Conservation (phyloP, 2,113 vertebrate genomes). For the Oreochromis spilurus region DNA sequence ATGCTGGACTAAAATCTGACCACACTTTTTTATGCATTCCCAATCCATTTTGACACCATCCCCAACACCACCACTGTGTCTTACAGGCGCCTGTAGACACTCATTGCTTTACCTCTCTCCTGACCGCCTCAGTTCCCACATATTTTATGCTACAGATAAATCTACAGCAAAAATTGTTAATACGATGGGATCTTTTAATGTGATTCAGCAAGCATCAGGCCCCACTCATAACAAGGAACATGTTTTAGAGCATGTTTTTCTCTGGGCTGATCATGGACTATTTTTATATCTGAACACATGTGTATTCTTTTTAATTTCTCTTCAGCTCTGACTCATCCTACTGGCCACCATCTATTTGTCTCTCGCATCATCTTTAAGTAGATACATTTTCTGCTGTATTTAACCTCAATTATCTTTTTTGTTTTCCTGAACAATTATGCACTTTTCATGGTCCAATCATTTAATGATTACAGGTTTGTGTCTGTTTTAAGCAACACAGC, state of each 20-base stretch:
- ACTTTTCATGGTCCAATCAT: background rate
- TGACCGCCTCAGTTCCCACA: background rate
- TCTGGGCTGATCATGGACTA: background rate
- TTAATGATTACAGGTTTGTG: background rate
- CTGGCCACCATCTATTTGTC: background rate
- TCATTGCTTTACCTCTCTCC: background rate
- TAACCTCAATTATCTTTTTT: background rate
- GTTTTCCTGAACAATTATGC: background rate
- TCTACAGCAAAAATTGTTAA: background rate
- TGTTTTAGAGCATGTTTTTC: background rate
- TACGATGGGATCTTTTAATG: background rate
- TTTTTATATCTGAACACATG: background rate
- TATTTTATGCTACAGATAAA: background rate
- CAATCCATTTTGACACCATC: background rate
- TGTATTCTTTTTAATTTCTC: background rate
- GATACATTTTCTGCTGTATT: background rate
- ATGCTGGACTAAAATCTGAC: background rate
- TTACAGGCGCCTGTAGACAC: background rate
- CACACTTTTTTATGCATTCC: background rate
- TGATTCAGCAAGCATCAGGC: background rate
- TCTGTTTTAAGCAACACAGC: background rate
- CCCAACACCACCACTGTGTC: background rate
- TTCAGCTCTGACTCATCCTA: background rate
- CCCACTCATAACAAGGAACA: background rate
- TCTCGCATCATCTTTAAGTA: background rate